phyloP scores from a whole-genome alignment of 2,888 invertebrate species.

The Cephus pulcher region DNA sequence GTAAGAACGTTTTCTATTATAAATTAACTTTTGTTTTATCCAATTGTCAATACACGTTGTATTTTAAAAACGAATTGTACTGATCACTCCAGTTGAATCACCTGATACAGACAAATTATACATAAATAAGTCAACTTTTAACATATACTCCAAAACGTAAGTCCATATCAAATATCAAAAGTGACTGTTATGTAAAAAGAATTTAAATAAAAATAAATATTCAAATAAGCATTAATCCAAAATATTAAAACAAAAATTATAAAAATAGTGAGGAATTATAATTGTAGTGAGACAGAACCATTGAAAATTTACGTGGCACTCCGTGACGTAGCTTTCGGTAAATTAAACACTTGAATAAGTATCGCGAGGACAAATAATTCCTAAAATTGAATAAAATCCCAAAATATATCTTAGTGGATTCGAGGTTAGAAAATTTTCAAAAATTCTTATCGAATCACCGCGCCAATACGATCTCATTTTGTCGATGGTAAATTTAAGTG shows the following conservation, averaged over 20 bases:
- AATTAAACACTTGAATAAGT: not conserved
- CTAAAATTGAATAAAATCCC: not conserved
- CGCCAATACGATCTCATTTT: not conserved
- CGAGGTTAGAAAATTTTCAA: slow-evolving; percentile 17
- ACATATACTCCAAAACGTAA: not conserved
- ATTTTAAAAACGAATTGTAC: not conserved
- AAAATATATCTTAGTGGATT: not conserved
- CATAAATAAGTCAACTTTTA: not conserved
- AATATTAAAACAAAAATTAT: not conserved
- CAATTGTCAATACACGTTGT: not conserved
- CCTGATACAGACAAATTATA: not conserved
- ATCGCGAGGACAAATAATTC: not conserved
- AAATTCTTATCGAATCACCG: not conserved
- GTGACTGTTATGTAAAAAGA: not conserved
- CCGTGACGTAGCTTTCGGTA: not conserved
- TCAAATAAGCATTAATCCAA: not conserved
- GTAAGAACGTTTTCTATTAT: not conserved
- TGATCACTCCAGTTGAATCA: not conserved
- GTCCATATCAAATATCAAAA: not conserved
- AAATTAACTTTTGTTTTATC: not conserved
- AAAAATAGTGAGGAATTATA: not conserved
- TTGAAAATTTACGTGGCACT: not conserved
- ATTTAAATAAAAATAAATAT: not conserved
- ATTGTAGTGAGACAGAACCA: not conserved
- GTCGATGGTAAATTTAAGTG: not conserved